phyloP scores from a whole-genome alignment of 2,888 invertebrate species.

The Ptychoptera albimana region DNA sequence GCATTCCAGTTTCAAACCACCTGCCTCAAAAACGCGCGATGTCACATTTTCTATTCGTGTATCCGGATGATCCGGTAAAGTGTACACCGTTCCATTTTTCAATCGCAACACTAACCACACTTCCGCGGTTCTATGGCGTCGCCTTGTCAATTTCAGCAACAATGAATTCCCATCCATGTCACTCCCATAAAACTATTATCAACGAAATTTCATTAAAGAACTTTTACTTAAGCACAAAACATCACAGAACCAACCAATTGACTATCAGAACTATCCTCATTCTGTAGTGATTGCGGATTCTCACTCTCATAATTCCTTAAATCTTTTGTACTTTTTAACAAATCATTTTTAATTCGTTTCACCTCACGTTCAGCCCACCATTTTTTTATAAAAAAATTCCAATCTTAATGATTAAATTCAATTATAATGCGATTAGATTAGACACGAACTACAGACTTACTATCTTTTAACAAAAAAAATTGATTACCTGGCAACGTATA shows the following conservation, averaged over 20 bases:
- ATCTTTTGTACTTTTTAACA: constrained; percentile 8
- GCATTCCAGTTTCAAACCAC: constrained; percentile 42
- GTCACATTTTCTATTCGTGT: constrained; percentile 29
- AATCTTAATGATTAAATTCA: constrained; percentile 22
- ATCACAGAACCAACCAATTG: constrained; percentile 11
- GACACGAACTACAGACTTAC: not conserved
- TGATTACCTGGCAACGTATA: constrained; percentile 13
- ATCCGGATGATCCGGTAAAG: constrained; percentile 39
- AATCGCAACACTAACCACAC: constrained; percentile 35
- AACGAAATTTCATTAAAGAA: constrained; percentile 13
- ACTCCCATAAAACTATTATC: constrained; percentile 30
- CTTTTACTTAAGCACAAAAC: not conserved
- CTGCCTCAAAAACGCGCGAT: constrained; percentile 38
- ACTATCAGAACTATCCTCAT: constrained; percentile 27
- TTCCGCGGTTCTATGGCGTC: constrained; percentile 36
- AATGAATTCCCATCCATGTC: constrained; percentile 40
- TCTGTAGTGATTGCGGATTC: constrained; percentile 21
- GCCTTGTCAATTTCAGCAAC: constrained; percentile 35
- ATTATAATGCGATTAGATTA: not conserved
- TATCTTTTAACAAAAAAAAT: not conserved
- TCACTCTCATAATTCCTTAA: constrained; percentile 16
- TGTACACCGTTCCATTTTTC: constrained; percentile 29
- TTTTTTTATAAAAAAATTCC: constrained; percentile 34
- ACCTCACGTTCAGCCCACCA: constrained; percentile 29
- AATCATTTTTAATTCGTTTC: constrained; percentile 24